These are phyloP conservation scores for Campylomormyrus numenius DNA, from an alignment of 2,113 vertebrate species.

Conservation along the genomic window DNA sequence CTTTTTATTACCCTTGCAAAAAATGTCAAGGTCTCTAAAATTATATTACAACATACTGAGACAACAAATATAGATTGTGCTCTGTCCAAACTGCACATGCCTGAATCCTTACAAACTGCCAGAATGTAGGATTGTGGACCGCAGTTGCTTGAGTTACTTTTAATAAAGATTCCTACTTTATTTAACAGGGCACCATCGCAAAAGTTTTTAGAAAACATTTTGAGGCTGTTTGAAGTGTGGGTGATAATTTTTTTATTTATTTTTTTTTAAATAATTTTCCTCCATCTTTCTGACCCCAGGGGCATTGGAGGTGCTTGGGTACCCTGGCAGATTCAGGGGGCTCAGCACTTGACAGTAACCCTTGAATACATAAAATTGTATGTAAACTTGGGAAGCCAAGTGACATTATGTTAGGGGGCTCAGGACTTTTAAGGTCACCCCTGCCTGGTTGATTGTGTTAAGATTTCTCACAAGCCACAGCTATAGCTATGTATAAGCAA, in stretches of 20 bases:
- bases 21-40: background rate
- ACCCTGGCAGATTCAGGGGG: background rate
- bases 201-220: background rate
- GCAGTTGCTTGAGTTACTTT: background rate
- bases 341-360: background rate
- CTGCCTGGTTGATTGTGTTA: background rate
- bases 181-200: background rate
- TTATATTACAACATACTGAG: background rate
- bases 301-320: background rate
- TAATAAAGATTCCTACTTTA: background rate
- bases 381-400: background rate
- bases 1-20: background rate
- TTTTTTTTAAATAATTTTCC: background rate
- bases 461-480: background rate
- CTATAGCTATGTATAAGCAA: background rate
- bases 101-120: background rate
- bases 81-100: background rate
- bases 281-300: background rate
- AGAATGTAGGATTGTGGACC: background rate
- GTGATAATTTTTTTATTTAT: background rate
- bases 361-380: background rate
- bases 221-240: background rate
- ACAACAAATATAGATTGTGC: background rate
- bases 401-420: background rate
- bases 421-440: background rate